Base-by-base conservation (phyloP, 2,797 vertebrate species). In the Lagorchestes hirsutus region DNA sequence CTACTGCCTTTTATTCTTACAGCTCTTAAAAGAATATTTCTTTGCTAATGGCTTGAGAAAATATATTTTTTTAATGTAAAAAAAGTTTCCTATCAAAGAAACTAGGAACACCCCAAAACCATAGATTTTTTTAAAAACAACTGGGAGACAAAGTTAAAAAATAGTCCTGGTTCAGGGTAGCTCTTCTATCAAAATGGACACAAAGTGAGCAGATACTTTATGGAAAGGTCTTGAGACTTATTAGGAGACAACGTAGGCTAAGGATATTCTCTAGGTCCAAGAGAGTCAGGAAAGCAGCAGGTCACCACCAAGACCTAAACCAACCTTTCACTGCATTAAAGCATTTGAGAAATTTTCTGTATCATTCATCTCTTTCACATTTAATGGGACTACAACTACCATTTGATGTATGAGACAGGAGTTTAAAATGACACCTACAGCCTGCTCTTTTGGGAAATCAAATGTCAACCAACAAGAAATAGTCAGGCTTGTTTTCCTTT, bases 11-110 rank as follows among this genome's bases (percentile, higher is more conserved):
- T 96, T 92, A 97, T 13, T 54, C 82, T 90, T 90, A 46, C 0
- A 8, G 67, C 90, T 97, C 96, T 96, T 92, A 95, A 97, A 95
- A 96, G 40, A 96, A 93, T 52, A 92, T 94, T 91, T 92, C 46
- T 95, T 62, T 94, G 92, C 34, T 96, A 94, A 96, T 90, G 95
- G 93, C 82, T 94, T 87, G 91, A 96, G 93, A 96, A 96, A 94
- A 55, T 50, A 58, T 18, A 54, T 94, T 97, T 96, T 92, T 97
- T 96, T 95, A 96, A 92, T 96, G 92, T 50, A 90, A 90, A 96
- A 94, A 67, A n/a, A 40, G 14, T 50, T 87, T 87, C 74, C 40
- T 27, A 27, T 50, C 40, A 50, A 87, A 87, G 74, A 87, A 50
- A 82, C 10, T 10, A 87, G 74, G 40, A 50, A 87, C 40, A 87